Evolutionary conservation across 2,888 invertebrate species (phyloP), one percentile per base, ranked within the genome.

Genomic region (Ferrisia virgata): DNA sequence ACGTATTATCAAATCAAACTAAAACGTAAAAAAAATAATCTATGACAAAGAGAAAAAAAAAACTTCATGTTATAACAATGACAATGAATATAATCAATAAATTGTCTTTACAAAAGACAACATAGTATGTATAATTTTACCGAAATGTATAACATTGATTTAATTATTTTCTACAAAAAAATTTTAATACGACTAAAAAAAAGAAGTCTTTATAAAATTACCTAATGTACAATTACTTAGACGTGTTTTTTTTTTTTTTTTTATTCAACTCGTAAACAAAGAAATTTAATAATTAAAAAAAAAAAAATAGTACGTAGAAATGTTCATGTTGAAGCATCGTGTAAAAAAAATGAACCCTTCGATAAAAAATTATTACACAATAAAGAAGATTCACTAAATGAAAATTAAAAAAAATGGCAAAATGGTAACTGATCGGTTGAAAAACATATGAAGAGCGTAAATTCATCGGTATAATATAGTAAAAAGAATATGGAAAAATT

Each of bases 21-120:
- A 53, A 6, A 53, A 18, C n/a, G 18, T 9, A 53, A 53, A 53
- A n/a, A n/a, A 58, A 36, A 36, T 69, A 69, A 4, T 28, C 64
- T 64, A 64, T n/a, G n/a, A n/a, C n/a, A 36, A 8, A 36, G 36
- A 15, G 36, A 76, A 9, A 31, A 76, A 76, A 72, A 53, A 53
- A 22, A 9, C n/a, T 22, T 2, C 18, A 53, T 22, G 22, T 53
- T 53, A 6, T 22, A 11, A 53, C 53, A 8, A 36, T 11, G 5
- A 53, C 18, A 58, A 15, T 22, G 22, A 76, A 33, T 15, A 76
- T 76, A 36, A 76, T 76, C 2, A 76, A 76, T 76, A 76, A 76
- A 76, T 76, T 76, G 72, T 76, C 72, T 76, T 76, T 36, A 76
- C 72, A 76, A 76, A 76, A 76, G 72, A 76, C 72, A 76, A 76